Conservation (phyloP, 2,888 invertebrate genomes). For the Campoplex nolae region DNA sequence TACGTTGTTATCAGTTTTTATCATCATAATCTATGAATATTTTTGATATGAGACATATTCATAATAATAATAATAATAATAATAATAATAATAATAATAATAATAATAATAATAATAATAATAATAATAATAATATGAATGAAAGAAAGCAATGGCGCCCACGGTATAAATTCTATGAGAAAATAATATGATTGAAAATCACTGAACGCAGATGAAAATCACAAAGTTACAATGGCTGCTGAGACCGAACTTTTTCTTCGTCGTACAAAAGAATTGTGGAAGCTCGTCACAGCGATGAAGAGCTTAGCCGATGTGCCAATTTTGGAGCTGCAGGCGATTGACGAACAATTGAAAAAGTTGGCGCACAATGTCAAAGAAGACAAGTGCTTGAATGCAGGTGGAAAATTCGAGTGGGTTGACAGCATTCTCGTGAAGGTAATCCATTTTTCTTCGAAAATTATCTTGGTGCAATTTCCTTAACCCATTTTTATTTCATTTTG, state of each 20-base stretch:
- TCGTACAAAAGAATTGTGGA: constrained; percentile 82
- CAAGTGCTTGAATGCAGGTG: constrained; percentile 91
- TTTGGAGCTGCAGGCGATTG: constrained; percentile 79
- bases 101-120: too few species aligned
- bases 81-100: too few species aligned
- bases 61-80: too few species aligned
- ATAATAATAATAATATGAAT: too few species aligned
- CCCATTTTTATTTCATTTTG: neutral
- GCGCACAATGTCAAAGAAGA: constrained; percentile 85
- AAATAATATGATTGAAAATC: too few species aligned
- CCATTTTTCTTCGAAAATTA: neutral
- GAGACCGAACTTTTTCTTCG: constrained; percentile 84
- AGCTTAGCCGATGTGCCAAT: constrained; percentile 60
- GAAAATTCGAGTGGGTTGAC: constrained; percentile 97
- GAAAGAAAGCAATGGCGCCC: too few species aligned
- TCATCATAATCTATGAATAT: neutral
- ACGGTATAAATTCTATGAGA: neutral
- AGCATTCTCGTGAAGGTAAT: constrained; percentile 92
- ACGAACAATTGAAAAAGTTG: constrained; percentile 83
- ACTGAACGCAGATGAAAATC: constrained; percentile 67
- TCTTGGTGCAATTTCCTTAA: neutral
- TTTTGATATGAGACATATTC: too few species aligned
- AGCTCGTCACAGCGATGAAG: constrained; percentile 78
- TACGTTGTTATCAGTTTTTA: neutral
- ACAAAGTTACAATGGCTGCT: constrained; percentile 82